Evolutionary conservation across 2,113 vertebrate genomes (phyloP).

Genomic region (Ictidomys tridecemlineatus): DNA sequence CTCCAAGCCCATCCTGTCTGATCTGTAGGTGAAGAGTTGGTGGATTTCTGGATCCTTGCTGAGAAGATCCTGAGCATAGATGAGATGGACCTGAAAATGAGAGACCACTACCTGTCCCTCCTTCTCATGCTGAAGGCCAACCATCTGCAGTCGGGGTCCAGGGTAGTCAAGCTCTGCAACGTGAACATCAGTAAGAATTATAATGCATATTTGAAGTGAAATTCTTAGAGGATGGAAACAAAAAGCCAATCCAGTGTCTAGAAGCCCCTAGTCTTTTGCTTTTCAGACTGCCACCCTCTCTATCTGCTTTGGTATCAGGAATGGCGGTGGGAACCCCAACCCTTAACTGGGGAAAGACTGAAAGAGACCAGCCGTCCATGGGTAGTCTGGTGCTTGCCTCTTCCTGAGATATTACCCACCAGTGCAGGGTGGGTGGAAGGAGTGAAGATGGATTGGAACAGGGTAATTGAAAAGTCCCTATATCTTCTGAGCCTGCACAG

Average conservation of each 20-base stretch:
- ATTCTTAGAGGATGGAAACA: not conserved
- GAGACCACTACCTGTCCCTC: constrained; percentile 85
- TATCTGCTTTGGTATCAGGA: not conserved
- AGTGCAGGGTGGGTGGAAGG: not conserved
- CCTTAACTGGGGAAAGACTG: not conserved
- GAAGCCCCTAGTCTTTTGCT: not conserved
- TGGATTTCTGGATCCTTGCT: constrained; percentile 87
- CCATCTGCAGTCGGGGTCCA: constrained; percentile 87
- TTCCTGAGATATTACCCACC: not conserved
- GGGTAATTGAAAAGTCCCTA: not conserved
- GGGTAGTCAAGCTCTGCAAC: constrained; percentile 81
- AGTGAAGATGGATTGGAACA: not conserved
- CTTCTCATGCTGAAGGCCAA: constrained; percentile 86
- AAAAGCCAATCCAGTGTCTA: not conserved
- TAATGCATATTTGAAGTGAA: not conserved
- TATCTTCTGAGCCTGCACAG: not conserved
- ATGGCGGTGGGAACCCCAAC: not conserved
- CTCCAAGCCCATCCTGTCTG: constrained; percentile 36
- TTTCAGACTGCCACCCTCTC: not conserved
- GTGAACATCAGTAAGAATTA: constrained; percentile 81
- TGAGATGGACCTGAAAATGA: constrained; percentile 74
- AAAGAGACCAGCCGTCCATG: not conserved
- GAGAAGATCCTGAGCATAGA: constrained; percentile 87
- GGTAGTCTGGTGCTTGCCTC: not conserved
- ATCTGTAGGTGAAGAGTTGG: constrained; percentile 86